Evolutionary conservation across 1,140 invertebrate species (phyloP).

Genomic region (Trichomalopsis sarcophagae): DNA sequence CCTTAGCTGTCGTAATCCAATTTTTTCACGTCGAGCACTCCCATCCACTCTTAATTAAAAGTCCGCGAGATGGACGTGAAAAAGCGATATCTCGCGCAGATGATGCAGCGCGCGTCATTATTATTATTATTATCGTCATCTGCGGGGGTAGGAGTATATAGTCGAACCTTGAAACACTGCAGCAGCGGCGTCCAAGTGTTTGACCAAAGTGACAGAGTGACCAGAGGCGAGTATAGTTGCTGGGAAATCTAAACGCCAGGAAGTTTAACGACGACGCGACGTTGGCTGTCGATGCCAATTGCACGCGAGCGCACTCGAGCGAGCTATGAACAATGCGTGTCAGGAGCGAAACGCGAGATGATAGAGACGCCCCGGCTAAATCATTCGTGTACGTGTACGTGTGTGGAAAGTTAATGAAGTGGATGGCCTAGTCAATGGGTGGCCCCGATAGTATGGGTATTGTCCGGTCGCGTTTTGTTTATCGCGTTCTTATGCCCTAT

Average conservation of each 20-base stretch:
- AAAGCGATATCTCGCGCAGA: too few relatives aligned
- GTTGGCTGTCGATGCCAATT: not conserved
- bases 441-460: not conserved
- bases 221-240: not conserved
- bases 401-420: constrained; percentile 4
- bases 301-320: not conserved
- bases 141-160: too few relatives aligned
- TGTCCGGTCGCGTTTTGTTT: too few relatives aligned
- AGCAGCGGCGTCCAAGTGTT: not conserved
- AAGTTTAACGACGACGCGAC: constrained; percentile 11
- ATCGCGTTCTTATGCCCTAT: too few relatives aligned
- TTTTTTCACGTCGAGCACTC: too few relatives aligned
- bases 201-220: not conserved
- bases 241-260: constrained; percentile 14
- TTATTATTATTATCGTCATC: too few relatives aligned
- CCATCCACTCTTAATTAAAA: too few relatives aligned
- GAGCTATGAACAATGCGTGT: constrained; percentile 13
- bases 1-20: too few relatives aligned
- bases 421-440: not conserved
- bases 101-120: too few relatives aligned
- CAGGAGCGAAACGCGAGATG: constrained; percentile 17
- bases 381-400: not conserved
- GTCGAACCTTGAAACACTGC: too few relatives aligned
- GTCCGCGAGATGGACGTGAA: too few relatives aligned
- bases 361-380: not conserved